Conservation (phyloP, 2,888 invertebrate species). For the Aphodius sticticus region DNA sequence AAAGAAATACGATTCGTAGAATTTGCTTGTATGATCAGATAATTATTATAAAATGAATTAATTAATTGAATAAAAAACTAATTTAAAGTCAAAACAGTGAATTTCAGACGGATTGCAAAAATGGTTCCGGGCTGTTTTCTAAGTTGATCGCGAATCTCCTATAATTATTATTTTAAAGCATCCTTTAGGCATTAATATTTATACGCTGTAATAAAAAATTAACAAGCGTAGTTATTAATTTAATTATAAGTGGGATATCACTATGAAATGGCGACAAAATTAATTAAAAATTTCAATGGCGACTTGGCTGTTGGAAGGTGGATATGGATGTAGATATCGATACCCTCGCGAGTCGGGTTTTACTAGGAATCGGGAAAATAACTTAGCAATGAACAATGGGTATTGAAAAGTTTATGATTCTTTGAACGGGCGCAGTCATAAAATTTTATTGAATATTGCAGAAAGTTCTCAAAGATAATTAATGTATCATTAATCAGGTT, state of each 20-base stretch:
- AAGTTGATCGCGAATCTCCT: not conserved
- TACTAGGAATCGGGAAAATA: not conserved
- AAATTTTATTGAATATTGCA: slow-evolving; percentile 43
- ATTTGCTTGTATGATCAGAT: no score
- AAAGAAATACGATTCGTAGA: not conserved
- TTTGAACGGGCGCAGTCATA: slow-evolving; percentile 17
- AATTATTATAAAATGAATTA: no score
- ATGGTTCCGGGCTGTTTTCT: not conserved
- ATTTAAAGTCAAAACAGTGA: not conserved
- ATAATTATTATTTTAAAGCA: not conserved
- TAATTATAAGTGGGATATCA: not conserved
- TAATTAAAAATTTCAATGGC: slow-evolving; percentile 8
- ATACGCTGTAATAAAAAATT: not conserved
- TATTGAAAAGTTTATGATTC: slow-evolving; percentile 19
- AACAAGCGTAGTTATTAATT: not conserved
- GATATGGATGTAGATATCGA: not conserved
- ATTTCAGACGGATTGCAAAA: not conserved
- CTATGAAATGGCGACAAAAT: not conserved
- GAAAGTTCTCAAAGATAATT: slow-evolving; percentile 42
- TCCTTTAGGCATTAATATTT: not conserved
- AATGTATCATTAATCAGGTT: slow-evolving; percentile 43
- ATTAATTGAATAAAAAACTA: not conserved
- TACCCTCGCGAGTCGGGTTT: not conserved
- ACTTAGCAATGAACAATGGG: slow-evolving; percentile 10
- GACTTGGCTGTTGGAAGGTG: not conserved